Evolutionary conservation across 2,113 vertebrate species (phyloP), one percentile per base, ranked within the genome.

Genomic region (Cariama cristata): DNA sequence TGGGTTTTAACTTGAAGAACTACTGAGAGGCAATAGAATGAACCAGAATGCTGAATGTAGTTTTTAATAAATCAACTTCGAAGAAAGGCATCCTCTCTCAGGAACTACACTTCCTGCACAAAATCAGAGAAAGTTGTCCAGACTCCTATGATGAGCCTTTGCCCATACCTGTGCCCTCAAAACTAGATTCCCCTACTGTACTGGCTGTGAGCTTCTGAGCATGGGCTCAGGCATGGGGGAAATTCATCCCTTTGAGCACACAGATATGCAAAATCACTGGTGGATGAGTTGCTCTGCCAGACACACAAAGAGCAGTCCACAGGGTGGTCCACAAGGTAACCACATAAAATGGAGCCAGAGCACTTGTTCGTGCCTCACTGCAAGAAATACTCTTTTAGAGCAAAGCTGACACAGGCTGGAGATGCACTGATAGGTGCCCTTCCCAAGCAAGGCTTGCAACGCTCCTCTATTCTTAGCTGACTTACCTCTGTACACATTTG

Each of bases 361-460:
- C 44, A 4, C n/a, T 53, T 0, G 0, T 32, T 45, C 23, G 44
- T 24, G 7, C 32, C n/a, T 35, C 55, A 4, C 33, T 32, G 28
- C 55, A 28, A 16, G 35, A 64, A 68, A 68, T 16, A 30, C 20
- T 52, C 30, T 17, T 23, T 14, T 6, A 42, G 12, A 85, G 68
- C 40, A 47, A 26, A 64, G 49, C 73, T 64, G 77, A 14, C 27
- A 7, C 12, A 9, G 38, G 52, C 47, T 63, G 32, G 42, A 75
- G 35, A 33, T 11, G 52, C n/a, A n/a, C n/a, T 1, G 4, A 13
- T 1, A 27, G 42, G 40, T 81, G 45, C 69, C 64, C 20, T 64
- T 74, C 64, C 35, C 72, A 59, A 59, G 64, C 72, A n/a, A 24
- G 18, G 49, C 19, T 38, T 26, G 38, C 53, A 38, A 1, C 3